Evolutionary conservation across 92 coral and sea anemone genomes (phyloP), one percentile per base, ranked within the genome.

Genomic region (Zoanthus solanderi): DNA sequence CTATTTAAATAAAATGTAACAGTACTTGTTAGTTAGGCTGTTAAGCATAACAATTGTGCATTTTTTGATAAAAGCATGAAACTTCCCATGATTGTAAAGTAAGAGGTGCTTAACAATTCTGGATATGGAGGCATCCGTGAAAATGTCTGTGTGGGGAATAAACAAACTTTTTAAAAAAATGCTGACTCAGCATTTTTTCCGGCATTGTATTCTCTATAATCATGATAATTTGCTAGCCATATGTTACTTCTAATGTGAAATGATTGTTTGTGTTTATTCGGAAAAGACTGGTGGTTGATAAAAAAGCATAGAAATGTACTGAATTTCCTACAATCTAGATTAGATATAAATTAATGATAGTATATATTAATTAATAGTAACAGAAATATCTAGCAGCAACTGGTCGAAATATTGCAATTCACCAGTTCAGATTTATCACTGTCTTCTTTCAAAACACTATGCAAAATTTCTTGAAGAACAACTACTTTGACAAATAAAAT

Each of bases 71-170:
- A 37, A 37, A 37, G 42, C 42, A 37, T 37, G 42, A 37, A 37
- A 37, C 42, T 37, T 37, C 42, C 42, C 78, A 45, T 48, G 56
- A 42, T 74, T 74, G 78, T 74, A 74, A 56, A 74, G 60, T 50
- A 48, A 76, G 63, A 76, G 65, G 65, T 76, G 81, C 68, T 15
- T 77, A 53, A 77, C 67, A 77, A 28, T 77, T 77, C 82, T 77
- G 82, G 82, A 77, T 54, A 77, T 77, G 11, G 82, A 77, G 82
- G 82, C 82, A 77, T 77, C 47, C 28, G 7, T 77, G 67, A 23
- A 53, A 77, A 23, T 28, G 63, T 48, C 81, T 76, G 66, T 52
- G 81, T 48, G 18, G 13, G 81, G 81, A 75, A 47, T 52, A 76
- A 76, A 76, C 63, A 37, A 23, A 48, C 44, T 52, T 76, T 50